These are phyloP conservation scores for Archegozetes longisetosus DNA, from an alignment of 1,140 invertebrate species.

Conservation along the genomic window DNA sequence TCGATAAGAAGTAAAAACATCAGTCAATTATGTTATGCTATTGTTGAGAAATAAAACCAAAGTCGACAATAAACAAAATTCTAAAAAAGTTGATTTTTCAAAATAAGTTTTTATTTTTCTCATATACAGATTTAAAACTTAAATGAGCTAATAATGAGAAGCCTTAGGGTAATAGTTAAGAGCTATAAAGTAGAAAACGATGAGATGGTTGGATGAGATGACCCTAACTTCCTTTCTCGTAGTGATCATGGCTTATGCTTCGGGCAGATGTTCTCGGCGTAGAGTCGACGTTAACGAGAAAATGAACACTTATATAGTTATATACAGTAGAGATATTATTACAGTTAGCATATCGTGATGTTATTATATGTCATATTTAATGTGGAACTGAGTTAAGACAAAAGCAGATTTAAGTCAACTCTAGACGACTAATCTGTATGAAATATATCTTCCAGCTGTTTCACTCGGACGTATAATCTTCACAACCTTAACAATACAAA, in stretches of 20 bases:
- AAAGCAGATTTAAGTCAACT: not conserved
- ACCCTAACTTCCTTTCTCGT: not conserved
- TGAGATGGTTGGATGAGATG: not conserved
- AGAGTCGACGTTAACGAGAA: not conserved
- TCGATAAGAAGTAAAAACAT: too few species aligned
- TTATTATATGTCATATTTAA: not conserved
- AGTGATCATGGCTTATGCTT: not conserved
- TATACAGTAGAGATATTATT: too few species aligned
- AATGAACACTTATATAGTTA: not conserved
- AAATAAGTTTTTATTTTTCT: too few species aligned
- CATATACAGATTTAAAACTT: too few species aligned
- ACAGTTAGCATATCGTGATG: not conserved
- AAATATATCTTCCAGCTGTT: conserved; percentile 96
- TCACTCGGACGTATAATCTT: conserved; percentile 95
- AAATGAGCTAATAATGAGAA: too few species aligned
- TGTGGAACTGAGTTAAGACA: not conserved
- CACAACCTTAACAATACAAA: conserved; percentile 70
- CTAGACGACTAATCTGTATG: conserved; percentile 84
- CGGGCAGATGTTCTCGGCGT: not conserved
- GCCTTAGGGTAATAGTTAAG: too few species aligned
- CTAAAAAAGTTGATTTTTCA: too few species aligned
- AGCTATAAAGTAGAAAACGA: not conserved
- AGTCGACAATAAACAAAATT: too few species aligned
- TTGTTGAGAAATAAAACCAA: too few species aligned
- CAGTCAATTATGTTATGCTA: too few species aligned